Percentiles rank a stretch among this genome's conserved stretches.
These are phyloP conservation scores for Lutraria lutraria DNA, from an alignment of 2,888 invertebrate genomes.

Conservation along the genomic window DNA sequence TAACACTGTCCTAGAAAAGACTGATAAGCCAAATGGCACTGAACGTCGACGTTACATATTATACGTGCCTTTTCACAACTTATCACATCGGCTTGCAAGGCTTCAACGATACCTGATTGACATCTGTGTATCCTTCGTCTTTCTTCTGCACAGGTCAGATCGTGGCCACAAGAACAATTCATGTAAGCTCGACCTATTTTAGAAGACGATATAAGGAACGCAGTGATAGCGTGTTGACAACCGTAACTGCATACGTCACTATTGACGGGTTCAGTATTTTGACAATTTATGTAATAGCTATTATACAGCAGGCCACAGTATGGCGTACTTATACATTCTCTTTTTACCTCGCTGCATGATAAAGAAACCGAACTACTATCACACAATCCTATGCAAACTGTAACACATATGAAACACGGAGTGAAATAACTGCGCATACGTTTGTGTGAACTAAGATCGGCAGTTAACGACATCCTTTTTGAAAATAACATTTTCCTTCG, in stretches of 20 bases:
- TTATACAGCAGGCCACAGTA: not conserved
- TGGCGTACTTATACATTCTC: not conserved
- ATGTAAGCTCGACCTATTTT: not conserved
- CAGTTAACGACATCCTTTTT: not conserved
- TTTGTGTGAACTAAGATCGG: not conserved
- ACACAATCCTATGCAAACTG: not conserved
- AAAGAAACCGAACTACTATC: not conserved
- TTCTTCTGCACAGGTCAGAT: not conserved
- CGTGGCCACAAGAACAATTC: not conserved
- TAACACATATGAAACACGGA: not conserved
- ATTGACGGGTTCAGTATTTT: not conserved
- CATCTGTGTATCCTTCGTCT: not conserved
- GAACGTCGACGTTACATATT: not conserved
- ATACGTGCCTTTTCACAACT: not conserved
- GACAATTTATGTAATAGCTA: not conserved
- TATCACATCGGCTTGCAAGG: not conserved
- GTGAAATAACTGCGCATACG: not conserved
- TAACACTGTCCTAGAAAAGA: not conserved
- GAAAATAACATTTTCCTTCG: not conserved
- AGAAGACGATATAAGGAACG: not conserved
- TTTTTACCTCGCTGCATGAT: constrained; percentile 1
- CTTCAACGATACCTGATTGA: not conserved
- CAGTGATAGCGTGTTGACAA: not conserved
- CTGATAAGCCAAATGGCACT: not conserved
- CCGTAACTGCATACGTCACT: not conserved